Percentiles rank a stretch among this genome's conserved stretches.
Evolutionary conservation across 2,113 vertebrate species (phyloP).

Genomic region (Phalacrocorax brasilianus): DNA sequence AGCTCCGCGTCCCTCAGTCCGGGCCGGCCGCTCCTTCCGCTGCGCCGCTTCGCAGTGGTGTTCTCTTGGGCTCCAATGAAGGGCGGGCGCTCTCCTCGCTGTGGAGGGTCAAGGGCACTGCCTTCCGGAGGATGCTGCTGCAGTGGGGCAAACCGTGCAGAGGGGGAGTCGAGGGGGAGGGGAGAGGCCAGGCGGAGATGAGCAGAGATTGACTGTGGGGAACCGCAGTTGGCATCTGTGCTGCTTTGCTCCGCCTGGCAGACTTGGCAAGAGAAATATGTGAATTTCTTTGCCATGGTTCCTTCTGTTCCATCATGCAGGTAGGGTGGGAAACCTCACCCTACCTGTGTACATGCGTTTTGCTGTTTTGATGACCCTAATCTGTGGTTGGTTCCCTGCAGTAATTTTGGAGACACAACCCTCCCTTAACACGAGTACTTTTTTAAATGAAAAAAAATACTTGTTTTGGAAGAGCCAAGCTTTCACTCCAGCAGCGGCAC

Average conservation of each 20-base stretch:
- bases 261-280: rapidly evolving
- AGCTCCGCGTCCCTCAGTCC: background rate
- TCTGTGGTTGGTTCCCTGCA: background rate
- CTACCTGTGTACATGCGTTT: background rate
- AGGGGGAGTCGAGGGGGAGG: rapidly evolving
- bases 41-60: background rate
- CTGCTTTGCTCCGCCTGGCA: rapidly evolving
- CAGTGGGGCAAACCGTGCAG: rapidly evolving
- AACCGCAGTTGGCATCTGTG: rapidly evolving
- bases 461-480: background rate
- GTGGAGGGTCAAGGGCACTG: rapidly evolving
- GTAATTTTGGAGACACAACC: background rate
- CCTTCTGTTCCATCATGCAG: rapidly evolving
- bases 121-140: rapidly evolving
- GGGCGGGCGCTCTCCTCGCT: rapidly evolving
- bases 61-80: rapidly evolving
- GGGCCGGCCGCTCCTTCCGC: background rate
- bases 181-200: rapidly evolving
- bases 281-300: background rate
- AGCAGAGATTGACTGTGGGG: background rate
- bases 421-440: rapidly evolving
- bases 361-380: rapidly evolving
- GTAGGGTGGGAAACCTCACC: background rate
- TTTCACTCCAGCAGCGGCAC: background rate
- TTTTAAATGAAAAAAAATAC: no score